Percentiles rank a stretch among this genome's conserved stretches.
phyloP scores from a whole-genome alignment of 1,140 invertebrate species.

The Adelges cooleyi region DNA sequence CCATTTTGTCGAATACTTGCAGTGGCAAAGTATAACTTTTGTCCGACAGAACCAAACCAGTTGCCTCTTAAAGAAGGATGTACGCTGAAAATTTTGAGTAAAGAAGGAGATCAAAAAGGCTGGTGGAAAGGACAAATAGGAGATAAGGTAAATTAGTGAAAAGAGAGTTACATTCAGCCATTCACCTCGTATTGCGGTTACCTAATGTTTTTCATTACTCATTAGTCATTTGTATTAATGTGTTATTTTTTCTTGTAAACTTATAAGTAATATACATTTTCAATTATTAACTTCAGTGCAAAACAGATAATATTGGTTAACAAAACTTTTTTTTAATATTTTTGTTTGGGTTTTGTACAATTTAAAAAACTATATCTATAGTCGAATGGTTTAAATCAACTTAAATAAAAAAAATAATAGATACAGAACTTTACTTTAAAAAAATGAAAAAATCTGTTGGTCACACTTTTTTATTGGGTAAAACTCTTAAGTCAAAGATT shows the following conservation, averaged over 20 bases:
- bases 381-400: too few relatives aligned
- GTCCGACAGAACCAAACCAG: conserved; percentile 60
- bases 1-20: conserved; percentile 61
- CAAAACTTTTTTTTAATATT: too few relatives aligned
- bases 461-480: too few relatives aligned
- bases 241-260: too few relatives aligned
- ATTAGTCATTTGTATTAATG: neutral
- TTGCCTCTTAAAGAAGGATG: conserved; percentile 64
- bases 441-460: too few relatives aligned
- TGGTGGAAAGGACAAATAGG: conserved; percentile 70
- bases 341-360: neutral
- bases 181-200: neutral
- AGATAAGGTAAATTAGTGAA: conserved; percentile 45
- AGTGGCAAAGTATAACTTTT: conserved; percentile 62
- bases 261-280: too few relatives aligned
- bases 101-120: conserved; percentile 63
- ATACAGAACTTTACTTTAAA: too few relatives aligned
- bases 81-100: conserved; percentile 61
- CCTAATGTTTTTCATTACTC: neutral
- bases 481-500: too few relatives aligned
- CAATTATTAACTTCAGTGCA: too few relatives aligned
- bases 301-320: too few relatives aligned
- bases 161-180: neutral
- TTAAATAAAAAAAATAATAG: too few relatives aligned
- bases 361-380: neutral